These are phyloP conservation scores for Nasua narica DNA, from an alignment of 2,797 vertebrate species.

Conservation along the genomic window DNA sequence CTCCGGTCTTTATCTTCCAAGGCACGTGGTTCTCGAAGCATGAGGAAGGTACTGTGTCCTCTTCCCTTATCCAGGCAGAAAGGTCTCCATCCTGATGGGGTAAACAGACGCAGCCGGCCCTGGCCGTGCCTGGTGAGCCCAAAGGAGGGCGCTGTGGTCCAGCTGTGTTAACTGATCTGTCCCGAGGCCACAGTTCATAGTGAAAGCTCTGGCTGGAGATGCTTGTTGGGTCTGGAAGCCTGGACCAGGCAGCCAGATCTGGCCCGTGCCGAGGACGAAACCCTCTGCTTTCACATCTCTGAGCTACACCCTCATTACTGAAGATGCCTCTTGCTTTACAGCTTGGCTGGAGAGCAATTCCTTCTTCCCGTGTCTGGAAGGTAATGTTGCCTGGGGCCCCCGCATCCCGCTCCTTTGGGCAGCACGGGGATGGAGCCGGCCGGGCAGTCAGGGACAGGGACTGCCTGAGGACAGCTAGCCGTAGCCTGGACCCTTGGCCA, in stretches of 20 bases:
- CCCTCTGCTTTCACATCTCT: neutral
- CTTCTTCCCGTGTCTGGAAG: neutral
- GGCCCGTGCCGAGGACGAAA: neutral
- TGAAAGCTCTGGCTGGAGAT: neutral
- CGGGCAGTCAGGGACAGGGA: neutral
- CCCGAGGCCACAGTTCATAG: neutral
- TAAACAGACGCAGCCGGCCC: neutral
- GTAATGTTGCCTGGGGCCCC: neutral
- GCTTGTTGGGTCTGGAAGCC: neutral
- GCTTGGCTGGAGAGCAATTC: neutral
- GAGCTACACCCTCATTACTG: neutral
- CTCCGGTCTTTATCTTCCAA: neutral
- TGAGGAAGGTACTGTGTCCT: neutral
- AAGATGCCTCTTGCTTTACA: constrained; percentile 12
- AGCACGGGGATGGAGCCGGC: neutral
- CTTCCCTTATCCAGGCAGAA: neutral
- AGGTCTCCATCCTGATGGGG: neutral
- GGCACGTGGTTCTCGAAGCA: neutral
- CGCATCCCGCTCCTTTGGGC: neutral
- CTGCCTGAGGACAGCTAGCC: neutral
- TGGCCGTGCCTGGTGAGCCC: neutral
- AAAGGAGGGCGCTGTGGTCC: neutral
- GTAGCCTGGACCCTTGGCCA: neutral
- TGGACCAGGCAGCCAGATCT: neutral
- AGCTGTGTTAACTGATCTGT: neutral